Evolutionary conservation across 2,113 vertebrate species (phyloP).

Genomic region (Phalacrocorax carbo): DNA sequence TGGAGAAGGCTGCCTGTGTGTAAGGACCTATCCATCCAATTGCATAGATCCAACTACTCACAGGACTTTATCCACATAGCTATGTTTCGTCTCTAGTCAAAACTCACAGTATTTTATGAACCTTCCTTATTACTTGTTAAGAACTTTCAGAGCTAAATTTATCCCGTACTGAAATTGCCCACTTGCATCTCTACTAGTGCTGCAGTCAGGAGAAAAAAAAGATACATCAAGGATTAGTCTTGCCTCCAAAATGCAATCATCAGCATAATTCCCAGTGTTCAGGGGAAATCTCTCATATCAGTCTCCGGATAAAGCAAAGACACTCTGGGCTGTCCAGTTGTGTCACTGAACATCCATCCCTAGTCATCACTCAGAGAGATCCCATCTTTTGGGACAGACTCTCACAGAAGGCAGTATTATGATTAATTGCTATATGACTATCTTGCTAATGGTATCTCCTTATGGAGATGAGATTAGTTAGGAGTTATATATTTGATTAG

Average conservation of each 20-base stretch:
- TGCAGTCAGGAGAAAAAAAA: neutral
- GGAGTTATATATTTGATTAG: neutral
- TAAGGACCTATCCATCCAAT: neutral
- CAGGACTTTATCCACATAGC: neutral
- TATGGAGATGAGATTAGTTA: neutral
- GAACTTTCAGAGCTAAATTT: neutral
- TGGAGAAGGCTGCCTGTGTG: neutral
- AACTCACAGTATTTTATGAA: neutral
- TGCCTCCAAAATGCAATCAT: neutral
- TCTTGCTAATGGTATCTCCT: neutral
- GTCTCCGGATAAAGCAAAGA: neutral
- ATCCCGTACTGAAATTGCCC: neutral
- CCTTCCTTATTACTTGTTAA: neutral
- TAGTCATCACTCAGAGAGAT: neutral
- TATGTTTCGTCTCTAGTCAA: neutral
- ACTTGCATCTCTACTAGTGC: neutral
- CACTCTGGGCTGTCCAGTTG: neutral
- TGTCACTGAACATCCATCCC: neutral
- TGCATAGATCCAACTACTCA: neutral
- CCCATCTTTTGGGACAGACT: neutral
- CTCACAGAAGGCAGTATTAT: neutral
- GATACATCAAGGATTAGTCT: neutral
- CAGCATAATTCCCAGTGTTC: neutral
- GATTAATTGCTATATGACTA: neutral
- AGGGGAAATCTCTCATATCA: neutral